Evolutionary conservation across 1,140 invertebrate species (phyloP), one percentile per base, ranked within the genome.

Genomic region (Tribolium madens): DNA sequence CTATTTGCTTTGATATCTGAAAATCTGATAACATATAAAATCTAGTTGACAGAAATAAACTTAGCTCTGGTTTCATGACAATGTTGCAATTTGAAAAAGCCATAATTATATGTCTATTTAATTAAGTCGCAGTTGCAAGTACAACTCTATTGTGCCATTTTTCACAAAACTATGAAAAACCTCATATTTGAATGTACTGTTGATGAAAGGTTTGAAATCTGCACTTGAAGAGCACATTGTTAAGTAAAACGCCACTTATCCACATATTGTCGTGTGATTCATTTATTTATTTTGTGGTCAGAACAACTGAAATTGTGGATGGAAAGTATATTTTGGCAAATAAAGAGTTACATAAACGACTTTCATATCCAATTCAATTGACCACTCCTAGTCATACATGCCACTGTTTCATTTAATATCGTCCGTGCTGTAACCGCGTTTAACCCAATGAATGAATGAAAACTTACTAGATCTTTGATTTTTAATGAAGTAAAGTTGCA

Each of bases 401-500:
- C 21, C 4, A 42, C 9, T 42, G 36, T 42, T 42, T 42, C 36
- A 42, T 42, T 42, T 42, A 42, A 42, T 9, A 42, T 4, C 36
- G 36, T n/a, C 2, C 36, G 21, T 21, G 84, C 82, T 79, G 21
- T 26, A 26, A 26, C 21, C 0, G 18, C 18, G 18, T 21, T 4
- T 4, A 21, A 4, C 18, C 4, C 18, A 2, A 26, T 5, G 21
- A 26, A 26, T 26, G 21, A 26, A 26, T 26, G 21, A 4, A 21
- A 5, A 96, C 96, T 97, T 90, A 99, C 97, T 99, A 87, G 97
- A 98, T 89, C 96, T 92, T 90, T 98, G 97, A 89, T 99, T 99
- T 88, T 98, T 98, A 87, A 99, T 97, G 89, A 99, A 99, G 89
- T 98, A 99, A 76, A 98, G 90, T 89, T 99, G 97, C 83, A 99